Base-by-base conservation (phyloP, 1,140 invertebrate genomes). In the Muscidifurax raptorellus region DNA sequence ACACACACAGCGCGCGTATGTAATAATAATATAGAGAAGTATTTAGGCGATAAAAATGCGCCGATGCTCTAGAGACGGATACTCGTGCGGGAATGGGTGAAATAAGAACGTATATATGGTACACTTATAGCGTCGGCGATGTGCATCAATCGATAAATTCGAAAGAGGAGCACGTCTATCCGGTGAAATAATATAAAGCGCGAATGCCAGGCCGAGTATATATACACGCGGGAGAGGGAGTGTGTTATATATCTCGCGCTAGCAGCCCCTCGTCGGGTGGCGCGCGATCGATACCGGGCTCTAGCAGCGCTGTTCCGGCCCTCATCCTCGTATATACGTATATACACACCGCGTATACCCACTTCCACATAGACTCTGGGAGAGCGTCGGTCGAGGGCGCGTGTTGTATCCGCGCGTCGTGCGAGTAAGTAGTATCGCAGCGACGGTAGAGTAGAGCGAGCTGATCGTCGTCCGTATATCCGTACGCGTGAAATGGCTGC, bases 261-360 rank as follows among this genome's bases (percentile, higher is more conserved):
- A 2, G 72, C 71, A 76, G 81, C 72, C 81, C 72, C 72, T 77
- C 59, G 81, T 40, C 75, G 76, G 30, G 83, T 79, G 76, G 76
- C 82, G 82, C 25, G 76, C 75, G 76, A 84, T 74, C 76, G 77
- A 80, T 80, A 79, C 3, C 82, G 59, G 59, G n/a, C 82, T 82
- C 66, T 67, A 52, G 15, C 22, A 71, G 66, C 40, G 74, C 59
- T 9, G 59, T 66, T 66, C 47, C 72, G 74, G 72, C 81, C 72
- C 72, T 25, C 10, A 2, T 82, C 83, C 82, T 82, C 66, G 82
- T 74, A 81, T 81, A 6, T 52, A 52, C 47, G 52, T 59, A 18
- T 87, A 86, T 87, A 87, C 90, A 88, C 88, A 87, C 87, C 88
- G 88, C 89, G 89, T 47, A 28, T n/a, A 28, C 27, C 13, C 6